Evolutionary conservation across 2,797 vertebrate species (phyloP), one percentile per base, ranked within the genome.

Genomic region (Crypturellus tataupa): DNA sequence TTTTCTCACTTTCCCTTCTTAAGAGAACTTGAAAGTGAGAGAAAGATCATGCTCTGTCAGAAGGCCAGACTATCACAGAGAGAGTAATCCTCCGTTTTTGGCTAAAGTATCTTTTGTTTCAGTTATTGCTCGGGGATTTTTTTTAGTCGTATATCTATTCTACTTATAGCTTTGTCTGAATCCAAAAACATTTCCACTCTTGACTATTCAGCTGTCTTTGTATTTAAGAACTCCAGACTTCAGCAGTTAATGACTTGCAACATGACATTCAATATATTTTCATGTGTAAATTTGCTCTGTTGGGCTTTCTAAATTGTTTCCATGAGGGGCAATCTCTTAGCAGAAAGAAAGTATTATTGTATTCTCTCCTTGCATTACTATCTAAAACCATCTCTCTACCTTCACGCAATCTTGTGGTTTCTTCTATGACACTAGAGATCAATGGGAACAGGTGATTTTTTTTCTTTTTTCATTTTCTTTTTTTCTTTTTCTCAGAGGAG

Each of bases 11-110:
- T 80, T 62, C 17, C 29, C 29, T 53, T 80, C 56, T 90, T 78
- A 65, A 80, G 78, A 94, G 31, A 82, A 92, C 89, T 88, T 88
- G 58, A 86, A 94, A 94, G 77, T 51, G 23, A 85, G 80, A 77
- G 76, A 70, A 82, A 47, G 90, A 75, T 87, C 88, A 65, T 79
- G 44, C 44, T 88, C 96, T 91, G 71, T 82, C 75, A 86, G 80
- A 68, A 37, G 80, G 83, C 37, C 73, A 87, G 72, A 68, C 7
- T 71, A 68, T 58, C 65, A 79, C 44, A 93, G 77, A 4, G 7
- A 90, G 17, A 46, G 16, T 29, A 83, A 87, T 86, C 90, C 47
- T 76, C 25, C 8, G 5, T 69, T 47, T 40, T 87, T 94, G 40
- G 76, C 53, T 14, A 4, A 84, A 72, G 37, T n/a, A 13, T 83